phyloP scores from a whole-genome alignment of 2,888 invertebrate species.

The Mythimna vitellina region DNA sequence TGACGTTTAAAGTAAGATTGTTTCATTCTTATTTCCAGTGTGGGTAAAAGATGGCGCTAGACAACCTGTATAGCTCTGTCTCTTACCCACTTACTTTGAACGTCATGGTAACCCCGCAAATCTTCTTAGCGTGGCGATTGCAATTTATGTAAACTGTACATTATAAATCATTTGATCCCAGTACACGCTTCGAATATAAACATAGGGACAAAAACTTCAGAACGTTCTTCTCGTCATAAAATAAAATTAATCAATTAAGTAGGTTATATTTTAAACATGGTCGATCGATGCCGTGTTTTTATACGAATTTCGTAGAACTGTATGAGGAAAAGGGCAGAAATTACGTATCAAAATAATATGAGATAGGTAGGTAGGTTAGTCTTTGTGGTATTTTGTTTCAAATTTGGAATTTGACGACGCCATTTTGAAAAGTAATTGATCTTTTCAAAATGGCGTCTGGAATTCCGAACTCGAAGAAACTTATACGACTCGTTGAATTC shows the following conservation, averaged over 20 bases:
- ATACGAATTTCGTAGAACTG: conserved; percentile 1
- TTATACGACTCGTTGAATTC: no score
- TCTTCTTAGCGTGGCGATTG: background rate
- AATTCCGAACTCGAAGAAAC: no score
- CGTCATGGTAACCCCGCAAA: no score
- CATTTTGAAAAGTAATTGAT: background rate
- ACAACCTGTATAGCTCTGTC: no score
- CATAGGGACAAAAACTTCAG: background rate
- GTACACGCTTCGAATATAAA: background rate
- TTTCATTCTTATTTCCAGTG: no score
- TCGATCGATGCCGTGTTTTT: background rate
- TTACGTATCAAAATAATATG: background rate
- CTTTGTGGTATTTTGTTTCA: background rate
- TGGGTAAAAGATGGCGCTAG: no score
- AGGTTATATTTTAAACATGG: background rate
- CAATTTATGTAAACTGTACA: background rate
- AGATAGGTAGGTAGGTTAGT: background rate
- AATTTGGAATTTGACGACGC: background rate
- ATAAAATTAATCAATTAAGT: background rate
- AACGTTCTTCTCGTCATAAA: background rate
- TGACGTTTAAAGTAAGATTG: no score
- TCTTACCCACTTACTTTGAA: no score
- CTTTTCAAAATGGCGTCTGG: no score
- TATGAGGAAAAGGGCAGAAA: background rate
- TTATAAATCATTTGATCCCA: background rate